A percentile compares a stretch with the other conserved stretches of the same genome.
phyloP scores from a whole-genome alignment of 2,888 invertebrate species.

The Labia minor region DNA sequence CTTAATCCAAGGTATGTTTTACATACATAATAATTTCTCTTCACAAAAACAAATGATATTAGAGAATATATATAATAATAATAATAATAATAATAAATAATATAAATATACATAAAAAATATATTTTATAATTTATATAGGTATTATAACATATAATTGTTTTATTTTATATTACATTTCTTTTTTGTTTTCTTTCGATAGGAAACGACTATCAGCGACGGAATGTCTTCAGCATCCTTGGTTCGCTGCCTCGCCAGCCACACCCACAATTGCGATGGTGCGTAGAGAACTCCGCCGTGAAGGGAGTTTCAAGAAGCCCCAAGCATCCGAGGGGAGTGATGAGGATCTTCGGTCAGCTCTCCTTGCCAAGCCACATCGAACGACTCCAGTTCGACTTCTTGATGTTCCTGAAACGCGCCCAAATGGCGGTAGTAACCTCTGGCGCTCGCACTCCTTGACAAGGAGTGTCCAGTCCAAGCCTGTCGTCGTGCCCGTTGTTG shows the following conservation, averaged over 20 bases:
- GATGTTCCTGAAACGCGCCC: neutral
- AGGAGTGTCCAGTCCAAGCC: neutral
- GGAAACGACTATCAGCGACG: slow-evolving; percentile 77
- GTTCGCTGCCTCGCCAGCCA: slow-evolving; percentile 47
- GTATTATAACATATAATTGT: too few species aligned
- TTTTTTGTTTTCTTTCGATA: slow-evolving; percentile 41
- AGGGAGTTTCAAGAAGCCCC: neutral
- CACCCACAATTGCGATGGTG: neutral
- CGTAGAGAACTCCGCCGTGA: neutral
- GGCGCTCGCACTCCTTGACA: neutral
- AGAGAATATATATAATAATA: too few species aligned
- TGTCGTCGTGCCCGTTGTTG: neutral
- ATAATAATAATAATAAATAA: too few species aligned
- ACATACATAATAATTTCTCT: neutral
- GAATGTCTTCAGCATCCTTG: slow-evolving; percentile 85
- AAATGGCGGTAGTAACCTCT: neutral
- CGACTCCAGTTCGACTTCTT: neutral
- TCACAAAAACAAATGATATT: slow-evolving; percentile 23
- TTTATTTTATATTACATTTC: too few species aligned
- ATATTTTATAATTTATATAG: too few species aligned
- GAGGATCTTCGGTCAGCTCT: neutral
- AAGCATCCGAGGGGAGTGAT: neutral
- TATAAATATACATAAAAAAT: too few species aligned
- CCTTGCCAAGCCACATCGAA: neutral
- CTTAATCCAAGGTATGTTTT: slow-evolving; percentile 76